Percentiles rank a stretch among this genome's conserved stretches.
Evolutionary conservation across 2,888 invertebrate species (phyloP).

Genomic region (Latrodectus hesperus): DNA sequence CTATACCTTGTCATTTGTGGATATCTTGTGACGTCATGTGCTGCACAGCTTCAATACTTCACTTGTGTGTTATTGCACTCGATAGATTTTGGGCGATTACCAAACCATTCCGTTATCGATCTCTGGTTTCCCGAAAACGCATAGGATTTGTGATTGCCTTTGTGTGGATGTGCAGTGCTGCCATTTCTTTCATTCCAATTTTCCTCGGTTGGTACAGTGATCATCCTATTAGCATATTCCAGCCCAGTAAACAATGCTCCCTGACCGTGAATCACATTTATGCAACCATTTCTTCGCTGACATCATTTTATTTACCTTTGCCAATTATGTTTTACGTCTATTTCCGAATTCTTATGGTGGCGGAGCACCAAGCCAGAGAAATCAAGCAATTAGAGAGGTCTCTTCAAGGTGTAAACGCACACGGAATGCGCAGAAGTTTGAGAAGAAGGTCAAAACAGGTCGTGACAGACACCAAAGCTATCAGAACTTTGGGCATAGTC

Average conservation of each 20-base stretch:
- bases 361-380: conserved; percentile 72
- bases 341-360: conserved; percentile 73
- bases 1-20: conserved; percentile 74
- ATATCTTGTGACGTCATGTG: conserved; percentile 75
- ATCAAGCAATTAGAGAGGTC: conserved; percentile 72
- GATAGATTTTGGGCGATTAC: conserved; percentile 77
- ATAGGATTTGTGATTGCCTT: conserved; percentile 72
- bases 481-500: conserved; percentile 95
- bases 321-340: conserved; percentile 74
- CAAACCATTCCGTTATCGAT: conserved; percentile 73
- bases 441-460: conserved; percentile 93
- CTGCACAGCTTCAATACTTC: conserved; percentile 74
- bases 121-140: conserved; percentile 71
- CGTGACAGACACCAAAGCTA: conserved; percentile 96
- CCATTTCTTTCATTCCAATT: conserved; percentile 74
- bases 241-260: conserved; percentile 57
- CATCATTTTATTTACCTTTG: conserved; percentile 74
- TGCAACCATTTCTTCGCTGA: conserved; percentile 73
- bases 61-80: conserved; percentile 74
- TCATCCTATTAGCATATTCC: conserved; percentile 72
- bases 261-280: conserved; percentile 73
- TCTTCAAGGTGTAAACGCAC: conserved; percentile 68
- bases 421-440: conserved; percentile 79
- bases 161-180: conserved; percentile 73
- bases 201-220: conserved; percentile 74